Conservation (phyloP, 1,140 invertebrate species). For the Aphidius gifuensis region DNA sequence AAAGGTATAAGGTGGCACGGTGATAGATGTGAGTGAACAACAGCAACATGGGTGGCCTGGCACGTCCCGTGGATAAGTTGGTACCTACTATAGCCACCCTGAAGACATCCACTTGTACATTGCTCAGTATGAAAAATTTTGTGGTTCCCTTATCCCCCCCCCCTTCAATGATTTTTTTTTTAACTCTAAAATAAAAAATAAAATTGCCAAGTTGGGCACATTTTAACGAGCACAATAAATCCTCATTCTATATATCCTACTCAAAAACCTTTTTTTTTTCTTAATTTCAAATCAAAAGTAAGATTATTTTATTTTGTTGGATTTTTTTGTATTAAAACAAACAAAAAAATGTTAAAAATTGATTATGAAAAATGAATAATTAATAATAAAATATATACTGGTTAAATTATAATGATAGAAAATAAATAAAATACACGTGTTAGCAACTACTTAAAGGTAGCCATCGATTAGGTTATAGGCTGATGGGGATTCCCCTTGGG, state of each 20-base stretch:
- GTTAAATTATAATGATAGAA: conserved; percentile 9
- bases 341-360: too few relatives aligned
- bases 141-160: too few relatives aligned
- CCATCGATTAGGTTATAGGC: conserved; percentile 6
- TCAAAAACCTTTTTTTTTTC: too few relatives aligned
- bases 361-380: background rate
- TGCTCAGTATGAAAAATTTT: background rate
- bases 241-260: too few relatives aligned
- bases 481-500: conserved; percentile 19
- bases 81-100: conserved; percentile 49
- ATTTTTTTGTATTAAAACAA: too few relatives aligned
- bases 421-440: conserved; percentile 4
- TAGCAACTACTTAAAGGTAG: conserved; percentile 11
- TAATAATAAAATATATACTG: background rate
- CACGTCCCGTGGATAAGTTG: conserved; percentile 42
- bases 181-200: background rate
- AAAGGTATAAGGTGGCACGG: conserved; percentile 46
- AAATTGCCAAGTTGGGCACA: background rate
- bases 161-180: background rate
- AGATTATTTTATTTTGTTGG: too few relatives aligned
- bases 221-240: too few relatives aligned
- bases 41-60: conserved; percentile 53
- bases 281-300: too few relatives aligned
- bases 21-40: conserved; percentile 54
- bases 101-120: conserved; percentile 41